Evolutionary conservation across 1,140 invertebrate genomes (phyloP).

Genomic region (Philopotamus ludificatus): DNA sequence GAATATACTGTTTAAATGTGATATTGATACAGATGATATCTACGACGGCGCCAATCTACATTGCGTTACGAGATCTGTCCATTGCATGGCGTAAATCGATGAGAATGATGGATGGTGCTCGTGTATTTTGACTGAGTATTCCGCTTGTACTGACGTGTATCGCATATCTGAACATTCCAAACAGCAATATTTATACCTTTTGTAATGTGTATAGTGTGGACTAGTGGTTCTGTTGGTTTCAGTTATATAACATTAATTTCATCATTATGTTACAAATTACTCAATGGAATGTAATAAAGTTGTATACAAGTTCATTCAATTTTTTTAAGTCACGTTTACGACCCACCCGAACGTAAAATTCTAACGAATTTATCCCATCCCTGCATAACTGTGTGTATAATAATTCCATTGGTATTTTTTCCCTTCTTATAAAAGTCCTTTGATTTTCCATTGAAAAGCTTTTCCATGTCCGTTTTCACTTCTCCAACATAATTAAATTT

Average conservation of each 20-base stretch:
- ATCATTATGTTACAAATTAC: constrained; percentile 54
- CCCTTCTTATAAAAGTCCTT: too few species aligned
- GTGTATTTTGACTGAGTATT: neutral
- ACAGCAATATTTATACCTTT: neutral
- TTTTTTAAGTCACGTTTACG: too few species aligned
- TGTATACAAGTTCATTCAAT: too few species aligned
- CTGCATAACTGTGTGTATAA: too few species aligned
- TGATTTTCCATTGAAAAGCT: too few species aligned
- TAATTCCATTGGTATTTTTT: too few species aligned
- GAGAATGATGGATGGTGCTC: neutral
- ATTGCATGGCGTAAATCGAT: neutral
- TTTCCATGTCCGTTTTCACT: too few species aligned
- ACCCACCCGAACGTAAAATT: too few species aligned
- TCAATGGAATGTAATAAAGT: constrained; percentile 53
- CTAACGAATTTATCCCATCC: too few species aligned
- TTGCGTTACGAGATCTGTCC: neutral
- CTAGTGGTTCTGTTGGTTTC: neutral
- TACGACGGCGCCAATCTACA: neutral
- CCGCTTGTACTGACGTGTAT: too few species aligned
- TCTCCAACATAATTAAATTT: too few species aligned
- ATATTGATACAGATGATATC: neutral
- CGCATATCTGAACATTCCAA: too few species aligned
- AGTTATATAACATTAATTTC: constrained; percentile 43
- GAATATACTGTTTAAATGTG: neutral
- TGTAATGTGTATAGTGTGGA: neutral